Conservation (phyloP, 2,888 invertebrate genomes). For the Eretmocerus hayati region DNA sequence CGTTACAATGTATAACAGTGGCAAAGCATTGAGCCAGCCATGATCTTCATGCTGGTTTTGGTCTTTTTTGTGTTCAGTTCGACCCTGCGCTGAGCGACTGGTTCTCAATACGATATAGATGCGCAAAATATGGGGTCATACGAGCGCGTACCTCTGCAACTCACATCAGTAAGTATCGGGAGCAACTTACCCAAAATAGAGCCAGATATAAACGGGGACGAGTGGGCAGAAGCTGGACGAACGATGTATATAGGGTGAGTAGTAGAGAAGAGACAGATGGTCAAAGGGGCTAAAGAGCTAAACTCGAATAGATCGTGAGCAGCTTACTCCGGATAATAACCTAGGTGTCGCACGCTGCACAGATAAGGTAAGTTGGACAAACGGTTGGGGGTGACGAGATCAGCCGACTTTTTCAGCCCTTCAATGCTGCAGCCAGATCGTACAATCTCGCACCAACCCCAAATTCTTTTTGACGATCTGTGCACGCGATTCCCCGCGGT, state of each 20-base stretch:
- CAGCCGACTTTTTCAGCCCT: too few relatives aligned
- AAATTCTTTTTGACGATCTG: too few relatives aligned
- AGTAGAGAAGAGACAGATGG: constrained; percentile 29
- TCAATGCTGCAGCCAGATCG: too few relatives aligned
- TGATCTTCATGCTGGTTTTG: constrained; percentile 21
- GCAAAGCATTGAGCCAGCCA: constrained; percentile 11
- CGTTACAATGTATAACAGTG: constrained; percentile 41
- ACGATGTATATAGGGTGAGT: too few relatives aligned
- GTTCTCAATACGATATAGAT: background rate
- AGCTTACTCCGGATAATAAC: constrained; percentile 12
- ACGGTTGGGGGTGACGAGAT: too few relatives aligned
- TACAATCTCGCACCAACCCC: too few relatives aligned
- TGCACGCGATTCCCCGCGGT: too few relatives aligned
- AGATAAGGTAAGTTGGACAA: constrained; percentile 3
- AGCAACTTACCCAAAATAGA: too few relatives aligned
- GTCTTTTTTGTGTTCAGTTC: constrained; percentile 30
- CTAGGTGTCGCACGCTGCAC: constrained; percentile 5
- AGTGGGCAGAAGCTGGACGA: too few relatives aligned
- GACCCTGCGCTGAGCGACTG: constrained; percentile 5
- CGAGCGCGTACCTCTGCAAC: background rate
- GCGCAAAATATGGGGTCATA: constrained; percentile 10
- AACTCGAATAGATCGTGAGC: constrained; percentile 7
- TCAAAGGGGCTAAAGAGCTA: constrained; percentile 12
- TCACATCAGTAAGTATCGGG: background rate
- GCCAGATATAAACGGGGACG: too few relatives aligned